Evolutionary conservation across 2,797 vertebrate species (phyloP), one percentile per base, ranked within the genome.

Genomic region (Otolemur crassicaudatus): DNA sequence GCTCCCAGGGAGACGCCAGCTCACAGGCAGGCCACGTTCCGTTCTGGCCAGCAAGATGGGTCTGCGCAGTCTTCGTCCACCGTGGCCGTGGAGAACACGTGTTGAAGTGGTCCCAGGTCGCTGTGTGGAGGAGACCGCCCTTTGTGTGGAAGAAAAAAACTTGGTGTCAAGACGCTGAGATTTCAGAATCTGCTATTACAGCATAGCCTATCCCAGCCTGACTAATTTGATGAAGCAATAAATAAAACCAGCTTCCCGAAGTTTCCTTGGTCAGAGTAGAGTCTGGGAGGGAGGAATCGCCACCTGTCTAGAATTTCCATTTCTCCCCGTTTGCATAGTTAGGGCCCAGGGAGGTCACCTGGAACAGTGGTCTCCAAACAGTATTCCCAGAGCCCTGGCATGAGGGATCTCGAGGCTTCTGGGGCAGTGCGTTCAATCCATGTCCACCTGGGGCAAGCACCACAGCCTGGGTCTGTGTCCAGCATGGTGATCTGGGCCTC

Each of bases 41-140:
- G 0, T 31, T 17, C 27, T 2, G 29, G 56, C 60, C 61, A 3
- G 14, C 7, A 6, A 19, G 10, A 3, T 1, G 20, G 10, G 37
- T 27, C 43, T 25, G 22, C 34, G 5, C 5, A 10, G 3, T 56
- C 53, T 43, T 34, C 34, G 5, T 10, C 67, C 17, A 25, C 34
- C 7, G 37, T 1, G 31, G 29, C 37, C 10, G 6, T 1, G 2
- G 19, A 53, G 27, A 67, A 20, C 23, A 7, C 0, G 7, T 7
- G 29, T 46, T 23, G 31, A 60, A 56, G n/a, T 19, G 16, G 3
- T 37, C 63, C 37, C 11, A 13, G 8, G 43, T 76, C 73, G 2
- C 69, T 0, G 25, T 1, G 1, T 2, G 20, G 56, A 29, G 27
- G 67, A 7, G 22, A n/a, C 4, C 9, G 0, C 69, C 37, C 63